Evolutionary conservation across 2,797 vertebrate species (phyloP).

Genomic region (Brachymystax lenok): DNA sequence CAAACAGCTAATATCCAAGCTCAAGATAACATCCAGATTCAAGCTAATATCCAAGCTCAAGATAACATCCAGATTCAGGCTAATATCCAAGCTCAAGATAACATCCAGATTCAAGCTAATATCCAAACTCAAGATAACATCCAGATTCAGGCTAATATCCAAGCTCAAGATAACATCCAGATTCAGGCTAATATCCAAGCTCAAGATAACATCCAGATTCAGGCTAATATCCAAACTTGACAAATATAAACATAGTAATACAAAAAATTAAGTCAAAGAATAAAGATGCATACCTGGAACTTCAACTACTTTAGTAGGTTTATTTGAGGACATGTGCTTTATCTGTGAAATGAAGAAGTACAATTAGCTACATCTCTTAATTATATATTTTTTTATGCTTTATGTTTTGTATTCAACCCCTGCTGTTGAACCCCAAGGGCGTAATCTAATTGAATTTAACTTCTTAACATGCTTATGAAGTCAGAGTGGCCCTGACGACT

Average conservation of each 20-base stretch:
- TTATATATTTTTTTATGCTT: background rate
- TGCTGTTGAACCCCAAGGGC: background rate
- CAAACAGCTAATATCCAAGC: too few species aligned
- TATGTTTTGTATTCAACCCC: background rate
- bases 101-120: background rate
- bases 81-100: too few species aligned
- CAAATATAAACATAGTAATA: background rate
- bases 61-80: too few species aligned
- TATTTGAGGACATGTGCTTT: slow-evolving; percentile 55
- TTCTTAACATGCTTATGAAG: background rate
- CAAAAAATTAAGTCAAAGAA: background rate
- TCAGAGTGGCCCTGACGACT: background rate
- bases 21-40: too few species aligned
- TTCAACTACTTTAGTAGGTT: slow-evolving; percentile 58
- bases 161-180: too few species aligned
- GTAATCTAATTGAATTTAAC: background rate
- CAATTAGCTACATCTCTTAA: background rate
- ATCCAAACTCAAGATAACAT: background rate
- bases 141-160: too few species aligned
- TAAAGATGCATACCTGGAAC: slow-evolving; percentile 60
- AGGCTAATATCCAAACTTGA: background rate
- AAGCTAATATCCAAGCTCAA: too few species aligned
- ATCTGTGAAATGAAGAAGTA: slow-evolving; percentile 54
- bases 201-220: too few species aligned
- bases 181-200: too few species aligned